Evolutionary conservation across 1,140 invertebrate genomes (phyloP).

Genomic region (Brachionus plicatilis): DNA sequence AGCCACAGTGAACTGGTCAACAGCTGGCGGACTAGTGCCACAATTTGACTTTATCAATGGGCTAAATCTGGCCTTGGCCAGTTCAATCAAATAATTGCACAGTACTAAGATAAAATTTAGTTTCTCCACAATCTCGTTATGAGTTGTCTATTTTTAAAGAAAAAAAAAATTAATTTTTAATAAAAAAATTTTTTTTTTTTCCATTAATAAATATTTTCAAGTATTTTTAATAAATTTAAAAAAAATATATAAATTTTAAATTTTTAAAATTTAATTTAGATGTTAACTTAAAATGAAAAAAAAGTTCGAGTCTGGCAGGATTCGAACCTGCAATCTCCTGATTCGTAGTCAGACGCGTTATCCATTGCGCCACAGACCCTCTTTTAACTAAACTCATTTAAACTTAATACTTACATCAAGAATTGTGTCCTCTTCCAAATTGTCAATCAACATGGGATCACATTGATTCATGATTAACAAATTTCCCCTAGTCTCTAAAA

Average conservation of each 20-base stretch:
- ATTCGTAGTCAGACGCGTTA: conserved; percentile 35
- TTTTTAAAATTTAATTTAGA: too few species aligned
- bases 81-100: conserved; percentile 24
- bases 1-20: conserved; percentile 23
- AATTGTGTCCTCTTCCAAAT: conserved; percentile 39
- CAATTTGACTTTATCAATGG: conserved; percentile 5
- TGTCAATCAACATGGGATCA: conserved; percentile 4
- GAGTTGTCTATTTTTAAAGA: neutral
- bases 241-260: too few species aligned
- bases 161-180: neutral
- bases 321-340: conserved; percentile 32
- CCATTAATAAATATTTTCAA: too few species aligned
- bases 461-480: neutral
- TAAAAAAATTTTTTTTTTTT: neutral
- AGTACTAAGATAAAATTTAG: conserved; percentile 28
- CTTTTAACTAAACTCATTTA: neutral
- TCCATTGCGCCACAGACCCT: conserved; percentile 30
- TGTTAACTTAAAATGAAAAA: neutral
- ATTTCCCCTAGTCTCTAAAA: neutral
- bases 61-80: conserved; percentile 12
- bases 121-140: conserved; percentile 28
- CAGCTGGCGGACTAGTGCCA: neutral
- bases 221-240: too few species aligned
- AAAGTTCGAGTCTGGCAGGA: conserved; percentile 28
- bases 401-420: conserved; percentile 1